Conservation (phyloP, 92 coral and sea anemone species). For the Palythoa grandiflora region DNA sequence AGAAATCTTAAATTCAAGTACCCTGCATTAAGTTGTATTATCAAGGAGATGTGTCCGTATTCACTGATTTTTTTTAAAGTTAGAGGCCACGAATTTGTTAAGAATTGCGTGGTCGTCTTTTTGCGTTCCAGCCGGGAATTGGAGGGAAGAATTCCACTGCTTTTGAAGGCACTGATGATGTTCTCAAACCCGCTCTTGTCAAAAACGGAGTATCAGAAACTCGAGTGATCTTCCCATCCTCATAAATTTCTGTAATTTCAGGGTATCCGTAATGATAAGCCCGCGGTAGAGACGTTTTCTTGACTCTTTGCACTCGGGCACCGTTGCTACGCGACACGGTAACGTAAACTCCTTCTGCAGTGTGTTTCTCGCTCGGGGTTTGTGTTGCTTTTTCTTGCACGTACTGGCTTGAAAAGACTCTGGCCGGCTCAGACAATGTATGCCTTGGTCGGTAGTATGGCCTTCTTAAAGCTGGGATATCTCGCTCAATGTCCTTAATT, state of each 20-base stretch:
- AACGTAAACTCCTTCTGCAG: constrained; percentile 43
- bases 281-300: constrained; percentile 27
- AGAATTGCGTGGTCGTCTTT: constrained; percentile 34
- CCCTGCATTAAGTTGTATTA: too few species aligned
- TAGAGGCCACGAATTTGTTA: too few species aligned
- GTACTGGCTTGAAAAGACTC: constrained; percentile 33
- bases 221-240: constrained; percentile 15
- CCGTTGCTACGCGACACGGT: constrained; percentile 55
- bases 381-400: constrained; percentile 47
- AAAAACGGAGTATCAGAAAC: not conserved
- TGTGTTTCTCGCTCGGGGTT: constrained; percentile 48
- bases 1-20: too few species aligned
- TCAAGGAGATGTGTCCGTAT: too few species aligned
- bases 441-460: constrained; percentile 23
- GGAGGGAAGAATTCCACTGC: constrained; percentile 36
- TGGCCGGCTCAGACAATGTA: constrained; percentile 17
- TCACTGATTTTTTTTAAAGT: too few species aligned
- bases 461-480: constrained; percentile 23
- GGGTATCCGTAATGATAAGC: constrained; percentile 23
- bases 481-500: constrained; percentile 37
- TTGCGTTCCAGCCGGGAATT: constrained; percentile 45
- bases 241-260: constrained; percentile 19
- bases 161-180: constrained; percentile 13
- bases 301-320: constrained; percentile 36
- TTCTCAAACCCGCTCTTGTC: constrained; percentile 17